Percentiles rank a stretch among this genome's conserved stretches.
Conservation (phyloP, 2,888 invertebrate genomes). For the Cyaniris semiargus region DNA sequence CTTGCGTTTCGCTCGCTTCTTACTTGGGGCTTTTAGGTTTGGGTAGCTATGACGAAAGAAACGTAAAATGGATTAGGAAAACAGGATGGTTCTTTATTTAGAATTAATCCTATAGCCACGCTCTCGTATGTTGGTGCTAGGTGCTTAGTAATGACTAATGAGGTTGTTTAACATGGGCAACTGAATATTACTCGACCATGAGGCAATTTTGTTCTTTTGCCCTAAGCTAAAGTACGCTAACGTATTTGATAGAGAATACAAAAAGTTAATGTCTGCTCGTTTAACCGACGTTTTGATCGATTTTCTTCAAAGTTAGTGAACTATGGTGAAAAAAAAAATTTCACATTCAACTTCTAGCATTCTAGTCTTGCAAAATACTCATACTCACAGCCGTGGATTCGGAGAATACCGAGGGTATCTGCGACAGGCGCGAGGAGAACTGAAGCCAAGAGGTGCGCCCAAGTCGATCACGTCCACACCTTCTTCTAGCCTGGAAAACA, state of each 20-base stretch:
- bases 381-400: constrained; percentile 62
- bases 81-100: too few species aligned
- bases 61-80: neutral
- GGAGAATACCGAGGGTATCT: constrained; percentile 49
- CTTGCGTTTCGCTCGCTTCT: constrained; percentile 37
- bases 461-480: constrained; percentile 47
- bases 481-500: neutral
- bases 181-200: too few species aligned
- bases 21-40: constrained; percentile 41
- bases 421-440: constrained; percentile 34
- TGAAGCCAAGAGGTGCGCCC: constrained; percentile 44
- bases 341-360: neutral
- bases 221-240: too few species aligned
- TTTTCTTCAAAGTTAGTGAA: too few species aligned
- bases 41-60: constrained; percentile 50
- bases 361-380: neutral
- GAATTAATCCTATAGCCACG: too few species aligned
- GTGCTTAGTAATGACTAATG: too few species aligned
- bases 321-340: neutral
- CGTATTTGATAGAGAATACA: too few species aligned
- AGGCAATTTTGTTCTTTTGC: too few species aligned
- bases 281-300: too few species aligned
- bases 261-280: too few species aligned
- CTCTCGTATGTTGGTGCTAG: too few species aligned
- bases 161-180: too few species aligned